A percentile compares a stretch with the other conserved stretches of the same genome.
Evolutionary conservation across 2,888 invertebrate species (phyloP).

Genomic region (Idaea dimidiata): DNA sequence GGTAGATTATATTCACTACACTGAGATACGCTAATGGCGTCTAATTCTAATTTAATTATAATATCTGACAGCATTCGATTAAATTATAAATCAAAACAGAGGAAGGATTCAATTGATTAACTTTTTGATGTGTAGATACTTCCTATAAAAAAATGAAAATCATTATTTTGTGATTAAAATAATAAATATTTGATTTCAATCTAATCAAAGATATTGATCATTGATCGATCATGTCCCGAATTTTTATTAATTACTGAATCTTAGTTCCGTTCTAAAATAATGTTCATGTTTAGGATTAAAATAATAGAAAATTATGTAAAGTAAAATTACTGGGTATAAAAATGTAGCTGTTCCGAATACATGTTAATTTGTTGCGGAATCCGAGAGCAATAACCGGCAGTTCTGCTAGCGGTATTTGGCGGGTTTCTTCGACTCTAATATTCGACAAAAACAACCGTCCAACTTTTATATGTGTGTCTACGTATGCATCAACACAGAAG

Average conservation of each 20-base stretch:
- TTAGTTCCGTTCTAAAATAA: constrained; percentile 25
- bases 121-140: neutral
- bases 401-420: constrained; percentile 75
- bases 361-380: constrained; percentile 81
- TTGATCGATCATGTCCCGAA: too few species aligned
- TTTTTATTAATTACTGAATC: constrained; percentile 18
- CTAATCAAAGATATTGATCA: too few species aligned
- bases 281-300: constrained; percentile 22
- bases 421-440: constrained; percentile 73
- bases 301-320: constrained; percentile 55
- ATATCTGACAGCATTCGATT: constrained; percentile 42
- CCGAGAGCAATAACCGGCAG: constrained; percentile 78
- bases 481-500: constrained; percentile 46
- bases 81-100: constrained; percentile 44
- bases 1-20: constrained; percentile 47
- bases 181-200: neutral
- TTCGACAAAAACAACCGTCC: constrained; percentile 69
- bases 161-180: neutral
- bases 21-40: constrained; percentile 42
- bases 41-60: constrained; percentile 48
- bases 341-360: constrained; percentile 78
- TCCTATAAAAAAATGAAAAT: neutral
- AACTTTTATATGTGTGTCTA: constrained; percentile 45
- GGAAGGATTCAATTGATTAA: constrained; percentile 30
- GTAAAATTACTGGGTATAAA: constrained; percentile 69